Base-by-base conservation (phyloP, 2,797 vertebrate genomes). In the Hydrocynus forskahlii region DNA sequence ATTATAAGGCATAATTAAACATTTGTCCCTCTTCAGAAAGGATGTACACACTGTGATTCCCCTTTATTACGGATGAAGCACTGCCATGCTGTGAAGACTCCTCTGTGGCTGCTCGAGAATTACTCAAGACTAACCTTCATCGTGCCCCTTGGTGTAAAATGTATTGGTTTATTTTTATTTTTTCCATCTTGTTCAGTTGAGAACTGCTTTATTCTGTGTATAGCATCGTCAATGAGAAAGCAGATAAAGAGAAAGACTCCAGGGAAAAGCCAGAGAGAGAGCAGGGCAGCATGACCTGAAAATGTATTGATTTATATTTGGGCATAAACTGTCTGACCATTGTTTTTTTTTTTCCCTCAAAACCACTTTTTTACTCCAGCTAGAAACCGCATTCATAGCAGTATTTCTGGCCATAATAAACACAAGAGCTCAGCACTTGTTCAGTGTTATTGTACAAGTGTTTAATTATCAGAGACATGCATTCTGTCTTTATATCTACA, bases 251-350 rank as follows among this genome's bases (percentile, higher is more conserved):
- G 29, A 71, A 63, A 73, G 45, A 50, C 68, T 52, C 2, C 2
- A 50, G 45, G n/a, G 48, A 70, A 63, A 64, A 25, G 52, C 25
- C 29, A 35, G 21, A 72, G 62, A 72, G 62, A 54, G 55, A 72
- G 57, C 68, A 52, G 19, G 45, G 50, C 19, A 63, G 29, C 21
- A 54, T 38, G 29, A 29, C 21, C 21, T 23, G 35, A 71, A 78
- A 17, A 63, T 71, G 13, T 71, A 71, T 71, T 52, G 25, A 63
- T 79, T 71, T 29, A 68, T 78, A 43, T 71, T 71, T 71, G 23
- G 21, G 69, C 19, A 52, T 23, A 50, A 45, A 70, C 38, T 45
- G 43, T 68, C 48, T 25, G 66, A 68, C 68, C 16, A 45, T 69
- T 70, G 38, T 60, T 21, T 29, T 62, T 62, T 62, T 35, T 35